Conservation (phyloP, 2,888 invertebrate species). For the Julus scanicus region DNA sequence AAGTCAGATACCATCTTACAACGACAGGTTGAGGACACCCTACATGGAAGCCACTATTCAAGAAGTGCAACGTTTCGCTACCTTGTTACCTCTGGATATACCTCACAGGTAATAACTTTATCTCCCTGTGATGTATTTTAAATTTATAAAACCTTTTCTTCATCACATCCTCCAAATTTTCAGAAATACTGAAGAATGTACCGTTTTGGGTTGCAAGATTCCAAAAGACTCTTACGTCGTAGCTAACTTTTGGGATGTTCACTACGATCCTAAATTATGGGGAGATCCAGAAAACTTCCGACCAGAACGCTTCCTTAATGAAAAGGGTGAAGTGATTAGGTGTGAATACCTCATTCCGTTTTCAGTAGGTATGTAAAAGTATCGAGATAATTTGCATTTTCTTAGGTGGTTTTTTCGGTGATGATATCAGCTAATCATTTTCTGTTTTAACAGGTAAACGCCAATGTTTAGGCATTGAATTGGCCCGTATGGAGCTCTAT, state of each 20-base stretch:
- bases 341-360: slow-evolving; percentile 56
- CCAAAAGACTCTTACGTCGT: slow-evolving; percentile 50
- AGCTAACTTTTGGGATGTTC: slow-evolving; percentile 52
- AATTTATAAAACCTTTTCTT: neutral
- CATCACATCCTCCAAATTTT: neutral
- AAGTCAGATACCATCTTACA: slow-evolving; percentile 31
- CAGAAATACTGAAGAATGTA: slow-evolving; percentile 49
- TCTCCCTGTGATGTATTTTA: neutral
- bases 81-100: slow-evolving; percentile 53
- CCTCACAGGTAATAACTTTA: slow-evolving; percentile 50
- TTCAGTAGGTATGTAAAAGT: slow-evolving; percentile 53
- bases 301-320: slow-evolving; percentile 57
- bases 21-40: slow-evolving; percentile 47
- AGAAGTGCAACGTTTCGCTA: slow-evolving; percentile 52
- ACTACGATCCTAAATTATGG: slow-evolving; percentile 54
- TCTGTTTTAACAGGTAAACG: slow-evolving; percentile 48
- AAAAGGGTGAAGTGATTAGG: slow-evolving; percentile 55
- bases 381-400: no score
- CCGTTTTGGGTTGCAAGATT: slow-evolving; percentile 47
- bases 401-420: no score
- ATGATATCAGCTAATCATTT: no score
- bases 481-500: slow-evolving; percentile 51
- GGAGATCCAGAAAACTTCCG: slow-evolving; percentile 55
- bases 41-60: slow-evolving; percentile 53
- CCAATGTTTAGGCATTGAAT: slow-evolving; percentile 50